Percentiles rank a stretch among this genome's conserved stretches.
These are phyloP conservation scores for Drosophila trapezifrons DNA, from an alignment of 1,140 invertebrate species.

Conservation along the genomic window DNA sequence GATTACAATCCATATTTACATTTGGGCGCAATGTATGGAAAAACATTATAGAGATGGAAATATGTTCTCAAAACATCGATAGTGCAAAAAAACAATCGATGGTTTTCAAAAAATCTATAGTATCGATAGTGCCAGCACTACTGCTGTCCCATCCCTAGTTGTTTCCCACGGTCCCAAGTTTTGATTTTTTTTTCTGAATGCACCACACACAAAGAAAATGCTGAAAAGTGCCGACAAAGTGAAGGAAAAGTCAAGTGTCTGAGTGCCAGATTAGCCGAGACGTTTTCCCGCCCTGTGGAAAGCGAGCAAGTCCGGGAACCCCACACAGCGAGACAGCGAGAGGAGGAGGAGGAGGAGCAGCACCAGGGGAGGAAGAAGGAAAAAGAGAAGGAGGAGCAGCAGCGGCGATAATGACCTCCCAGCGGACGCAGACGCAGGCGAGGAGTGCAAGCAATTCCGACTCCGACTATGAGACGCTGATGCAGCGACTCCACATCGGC, in stretches of 20 bases:
- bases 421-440: conserved; percentile 56
- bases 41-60: too few relatives aligned
- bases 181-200: conserved; percentile 25
- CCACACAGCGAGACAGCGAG: conserved; percentile 12
- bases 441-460: conserved; percentile 62
- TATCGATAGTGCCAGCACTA: neutral
- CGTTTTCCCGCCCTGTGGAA: conserved; percentile 12
- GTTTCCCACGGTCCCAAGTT: conserved; percentile 28
- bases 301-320: conserved; percentile 17
- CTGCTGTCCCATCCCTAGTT: conserved; percentile 1
- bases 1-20: too few relatives aligned
- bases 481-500: conserved; percentile 77
- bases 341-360: conserved; percentile 5
- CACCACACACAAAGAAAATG: conserved; percentile 34
- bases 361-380: neutral
- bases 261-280: conserved; percentile 15
- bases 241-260: conserved; percentile 25
- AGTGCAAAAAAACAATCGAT: too few relatives aligned
- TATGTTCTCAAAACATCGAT: too few relatives aligned
- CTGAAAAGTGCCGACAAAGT: conserved; percentile 21
- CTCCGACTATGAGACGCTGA: conserved; percentile 74
- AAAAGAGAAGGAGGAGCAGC: conserved; percentile 3
- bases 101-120: too few relatives aligned
- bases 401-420: conserved; percentile 64
- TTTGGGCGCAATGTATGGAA: too few relatives aligned